These are phyloP conservation scores for Labeo calbasu DNA, from an alignment of 2,797 vertebrate species.

Conservation along the genomic window DNA sequence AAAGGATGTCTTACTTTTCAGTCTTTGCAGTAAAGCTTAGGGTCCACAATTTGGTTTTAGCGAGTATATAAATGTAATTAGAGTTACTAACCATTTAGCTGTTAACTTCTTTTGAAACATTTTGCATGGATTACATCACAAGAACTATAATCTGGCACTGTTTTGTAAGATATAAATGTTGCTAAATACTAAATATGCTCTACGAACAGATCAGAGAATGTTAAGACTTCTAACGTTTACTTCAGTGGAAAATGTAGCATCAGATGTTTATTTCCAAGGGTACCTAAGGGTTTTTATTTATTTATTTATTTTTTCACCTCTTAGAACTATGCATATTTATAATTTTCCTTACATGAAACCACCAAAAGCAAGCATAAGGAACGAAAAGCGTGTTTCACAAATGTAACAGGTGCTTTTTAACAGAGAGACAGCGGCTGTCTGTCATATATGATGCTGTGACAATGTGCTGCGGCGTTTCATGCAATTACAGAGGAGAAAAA, in stretches of 20 bases:
- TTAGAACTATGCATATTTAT: neutral
- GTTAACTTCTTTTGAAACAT: neutral
- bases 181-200: neutral
- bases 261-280: neutral
- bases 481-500: neutral
- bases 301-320: neutral
- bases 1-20: neutral
- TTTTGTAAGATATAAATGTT: neutral
- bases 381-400: neutral
- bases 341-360: neutral
- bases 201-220: neutral
- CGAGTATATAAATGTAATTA: neutral
- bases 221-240: neutral
- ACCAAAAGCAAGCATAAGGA: conserved; percentile 9
- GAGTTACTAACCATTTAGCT: neutral
- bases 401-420: neutral
- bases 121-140: conserved; percentile 10
- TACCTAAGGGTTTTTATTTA: neutral
- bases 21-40: neutral
- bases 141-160: neutral
- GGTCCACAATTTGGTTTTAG: neutral
- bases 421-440: neutral
- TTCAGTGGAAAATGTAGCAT: neutral
- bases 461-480: neutral
- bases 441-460: neutral